Conservation (phyloP, 2,888 invertebrate genomes). For the Pediacus dermestoides region DNA sequence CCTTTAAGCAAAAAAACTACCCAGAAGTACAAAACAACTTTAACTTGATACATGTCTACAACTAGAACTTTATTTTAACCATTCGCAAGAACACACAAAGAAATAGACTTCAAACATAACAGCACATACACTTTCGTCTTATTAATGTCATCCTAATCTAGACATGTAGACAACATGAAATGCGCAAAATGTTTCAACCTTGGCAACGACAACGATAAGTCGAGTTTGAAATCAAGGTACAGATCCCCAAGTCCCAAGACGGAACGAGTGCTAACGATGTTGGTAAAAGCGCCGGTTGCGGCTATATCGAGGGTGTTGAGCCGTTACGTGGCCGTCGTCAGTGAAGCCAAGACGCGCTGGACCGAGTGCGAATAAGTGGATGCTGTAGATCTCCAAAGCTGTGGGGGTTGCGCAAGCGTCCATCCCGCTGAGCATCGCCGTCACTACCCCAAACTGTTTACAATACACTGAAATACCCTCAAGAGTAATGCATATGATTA, state of each 20-base stretch:
- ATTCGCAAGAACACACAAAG: no score
- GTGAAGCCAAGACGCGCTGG: slow-evolving; percentile 30
- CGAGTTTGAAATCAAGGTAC: no score
- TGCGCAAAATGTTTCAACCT: no score
- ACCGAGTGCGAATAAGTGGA: slow-evolving; percentile 28
- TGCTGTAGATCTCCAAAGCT: slow-evolving; percentile 4
- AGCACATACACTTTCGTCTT: no score
- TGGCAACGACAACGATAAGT: no score
- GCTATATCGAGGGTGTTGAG: slow-evolving; percentile 29
- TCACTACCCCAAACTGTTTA: slow-evolving; percentile 21
- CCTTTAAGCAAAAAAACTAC: slow-evolving; percentile 19
- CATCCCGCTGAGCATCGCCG: slow-evolving; percentile 8
- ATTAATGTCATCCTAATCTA: no score
- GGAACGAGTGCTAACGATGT: slow-evolving; percentile 11
- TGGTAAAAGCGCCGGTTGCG: slow-evolving; percentile 1
- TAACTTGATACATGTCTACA: slow-evolving; percentile 16
- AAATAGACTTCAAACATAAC: no score
- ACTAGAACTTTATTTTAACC: no score
- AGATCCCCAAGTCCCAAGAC: no score
- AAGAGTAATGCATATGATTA: slow-evolving; percentile 34
- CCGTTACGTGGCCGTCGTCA: slow-evolving; percentile 25
- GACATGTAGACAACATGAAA: no score
- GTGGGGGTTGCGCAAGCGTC: slow-evolving; percentile 7
- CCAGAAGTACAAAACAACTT: slow-evolving; percentile 18
- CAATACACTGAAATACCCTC: slow-evolving; percentile 29